Evolutionary conservation across 2,113 vertebrate species (phyloP).

Genomic region (Orthonyx spaldingii): DNA sequence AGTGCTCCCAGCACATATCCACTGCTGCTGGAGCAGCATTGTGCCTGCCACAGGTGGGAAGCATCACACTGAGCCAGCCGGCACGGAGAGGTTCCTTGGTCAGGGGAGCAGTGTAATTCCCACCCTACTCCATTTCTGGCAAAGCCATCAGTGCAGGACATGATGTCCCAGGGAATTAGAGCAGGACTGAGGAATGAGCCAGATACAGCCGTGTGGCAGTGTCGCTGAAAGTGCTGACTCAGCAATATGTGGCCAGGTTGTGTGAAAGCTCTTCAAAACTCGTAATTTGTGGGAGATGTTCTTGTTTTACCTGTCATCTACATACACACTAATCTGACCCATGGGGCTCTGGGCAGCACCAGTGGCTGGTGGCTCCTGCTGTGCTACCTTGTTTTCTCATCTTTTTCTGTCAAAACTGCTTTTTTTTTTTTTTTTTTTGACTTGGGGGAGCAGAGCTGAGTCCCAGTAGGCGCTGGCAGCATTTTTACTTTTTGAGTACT

Average conservation of each 20-base stretch:
- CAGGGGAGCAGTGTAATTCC: neutral
- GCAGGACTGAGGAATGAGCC: neutral
- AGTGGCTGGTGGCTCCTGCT: rapidly evolving
- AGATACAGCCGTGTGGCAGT: rapidly evolving
- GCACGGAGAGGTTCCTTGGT: rapidly evolving
- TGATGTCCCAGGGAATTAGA: neutral
- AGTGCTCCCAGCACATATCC: neutral
- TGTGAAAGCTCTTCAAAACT: neutral
- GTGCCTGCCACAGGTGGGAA: rapidly evolving
- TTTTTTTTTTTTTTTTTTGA: neutral
- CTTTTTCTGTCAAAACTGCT: neutral
- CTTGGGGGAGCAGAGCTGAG: neutral
- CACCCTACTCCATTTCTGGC: rapidly evolving
- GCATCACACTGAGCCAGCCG: rapidly evolving
- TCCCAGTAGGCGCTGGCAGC: neutral
- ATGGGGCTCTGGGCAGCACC: rapidly evolving
- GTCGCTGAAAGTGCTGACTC: neutral
- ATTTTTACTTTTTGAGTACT: neutral
- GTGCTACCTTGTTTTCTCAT: neutral
- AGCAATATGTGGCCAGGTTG: rapidly evolving
- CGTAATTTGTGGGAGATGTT: neutral
- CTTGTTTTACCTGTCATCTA: neutral
- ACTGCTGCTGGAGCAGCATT: neutral
- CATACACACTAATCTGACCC: rapidly evolving
- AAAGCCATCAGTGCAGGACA: rapidly evolving